Conservation (phyloP, 2,888 invertebrate genomes). For the Branchellion lobata region DNA sequence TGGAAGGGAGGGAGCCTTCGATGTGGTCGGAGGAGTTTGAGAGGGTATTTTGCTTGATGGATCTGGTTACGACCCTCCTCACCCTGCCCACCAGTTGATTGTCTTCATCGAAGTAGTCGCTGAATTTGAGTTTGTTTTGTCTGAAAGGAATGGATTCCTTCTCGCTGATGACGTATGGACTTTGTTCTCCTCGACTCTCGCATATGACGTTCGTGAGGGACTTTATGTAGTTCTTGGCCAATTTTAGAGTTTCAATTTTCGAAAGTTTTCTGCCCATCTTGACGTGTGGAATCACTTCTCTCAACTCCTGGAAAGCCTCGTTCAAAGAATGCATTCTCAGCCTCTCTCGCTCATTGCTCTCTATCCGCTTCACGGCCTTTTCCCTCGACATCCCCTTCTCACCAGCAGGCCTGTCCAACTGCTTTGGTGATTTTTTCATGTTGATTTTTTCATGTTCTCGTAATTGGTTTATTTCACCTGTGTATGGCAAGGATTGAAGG, state of each 20-base stretch:
- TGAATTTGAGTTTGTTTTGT: neutral
- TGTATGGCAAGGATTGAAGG: no score
- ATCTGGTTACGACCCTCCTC: neutral
- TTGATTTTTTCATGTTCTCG: neutral
- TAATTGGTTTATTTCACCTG: neutral
- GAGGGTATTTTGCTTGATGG: neutral
- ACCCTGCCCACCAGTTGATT: neutral
- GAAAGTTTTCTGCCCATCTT: slow-evolving; percentile 80
- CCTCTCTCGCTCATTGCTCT: slow-evolving; percentile 85
- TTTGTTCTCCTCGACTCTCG: slow-evolving; percentile 74
- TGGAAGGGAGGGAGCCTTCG: neutral
- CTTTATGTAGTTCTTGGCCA: slow-evolving; percentile 87
- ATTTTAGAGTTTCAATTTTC: slow-evolving; percentile 82
- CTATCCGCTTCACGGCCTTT: slow-evolving; percentile 78
- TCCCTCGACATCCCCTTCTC: slow-evolving; percentile 67
- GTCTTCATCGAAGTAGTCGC: slow-evolving; percentile 1
- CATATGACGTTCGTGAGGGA: slow-evolving; percentile 83
- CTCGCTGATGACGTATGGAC: slow-evolving; percentile 66
- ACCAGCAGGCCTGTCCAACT: neutral
- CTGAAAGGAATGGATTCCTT: slow-evolving; percentile 13
- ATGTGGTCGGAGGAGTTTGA: neutral
- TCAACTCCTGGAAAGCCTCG: slow-evolving; percentile 82
- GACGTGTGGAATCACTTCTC: slow-evolving; percentile 82
- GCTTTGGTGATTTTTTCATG: slow-evolving; percentile 3
- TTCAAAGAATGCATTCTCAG: slow-evolving; percentile 90